Evolutionary conservation across 2,888 invertebrate species (phyloP).

Genomic region (Agrotis clavis): DNA sequence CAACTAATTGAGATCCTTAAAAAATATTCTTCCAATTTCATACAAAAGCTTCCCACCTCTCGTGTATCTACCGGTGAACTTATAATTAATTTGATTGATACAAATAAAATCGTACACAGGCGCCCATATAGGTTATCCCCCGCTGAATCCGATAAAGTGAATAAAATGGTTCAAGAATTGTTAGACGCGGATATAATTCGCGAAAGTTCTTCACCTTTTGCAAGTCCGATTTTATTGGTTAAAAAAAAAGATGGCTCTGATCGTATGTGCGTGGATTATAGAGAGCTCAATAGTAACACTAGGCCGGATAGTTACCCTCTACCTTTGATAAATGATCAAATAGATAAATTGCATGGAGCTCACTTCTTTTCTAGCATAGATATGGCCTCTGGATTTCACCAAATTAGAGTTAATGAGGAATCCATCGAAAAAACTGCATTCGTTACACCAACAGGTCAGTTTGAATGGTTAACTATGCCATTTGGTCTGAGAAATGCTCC

Average conservation of each 20-base stretch:
- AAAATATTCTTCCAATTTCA: too few relatives aligned
- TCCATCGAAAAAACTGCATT: neutral
- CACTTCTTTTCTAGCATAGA: neutral
- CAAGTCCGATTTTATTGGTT: neutral
- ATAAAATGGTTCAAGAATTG: neutral
- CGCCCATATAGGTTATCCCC: too few relatives aligned
- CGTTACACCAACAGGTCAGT: neutral
- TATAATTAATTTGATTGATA: too few relatives aligned
- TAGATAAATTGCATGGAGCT: conserved; percentile 10
- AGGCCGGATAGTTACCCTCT: conserved; percentile 2
- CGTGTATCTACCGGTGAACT: too few relatives aligned
- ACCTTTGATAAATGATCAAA: conserved; percentile 17
- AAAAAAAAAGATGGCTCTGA: conserved; percentile 10
- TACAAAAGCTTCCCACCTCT: too few relatives aligned
- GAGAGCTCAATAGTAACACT: conserved; percentile 5
- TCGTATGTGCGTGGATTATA: conserved; percentile 8
- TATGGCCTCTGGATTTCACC: conserved; percentile 2
- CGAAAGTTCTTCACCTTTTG: conserved; percentile 7
- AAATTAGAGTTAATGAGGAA: neutral
- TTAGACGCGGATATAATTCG: neutral
- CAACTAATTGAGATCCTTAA: too few relatives aligned
- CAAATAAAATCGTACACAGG: too few relatives aligned
- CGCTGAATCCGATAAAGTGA: neutral
- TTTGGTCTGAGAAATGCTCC: neutral
- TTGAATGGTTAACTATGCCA: neutral